These are phyloP conservation scores for Plecotus auritus DNA, from an alignment of 2,113 vertebrate species.

Conservation along the genomic window DNA sequence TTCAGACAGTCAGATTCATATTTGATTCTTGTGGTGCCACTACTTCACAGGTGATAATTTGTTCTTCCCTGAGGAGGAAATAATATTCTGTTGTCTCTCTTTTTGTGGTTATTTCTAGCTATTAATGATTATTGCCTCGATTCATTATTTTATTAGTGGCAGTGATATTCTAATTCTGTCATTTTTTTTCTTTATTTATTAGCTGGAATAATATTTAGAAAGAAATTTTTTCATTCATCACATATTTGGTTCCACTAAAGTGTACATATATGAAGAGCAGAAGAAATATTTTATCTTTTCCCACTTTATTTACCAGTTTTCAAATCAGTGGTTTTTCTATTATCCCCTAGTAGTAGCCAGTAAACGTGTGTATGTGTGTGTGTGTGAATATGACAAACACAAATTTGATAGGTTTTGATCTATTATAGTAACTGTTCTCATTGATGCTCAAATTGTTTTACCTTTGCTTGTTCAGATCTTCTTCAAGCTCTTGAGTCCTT, in stretches of 20 bases:
- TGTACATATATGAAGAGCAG: neutral
- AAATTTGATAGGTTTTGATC: neutral
- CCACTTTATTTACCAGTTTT: neutral
- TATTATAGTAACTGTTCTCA: neutral
- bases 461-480: neutral
- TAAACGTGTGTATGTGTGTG: neutral
- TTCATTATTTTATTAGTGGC: neutral
- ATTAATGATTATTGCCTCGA: neutral
- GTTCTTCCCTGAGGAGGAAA: neutral
- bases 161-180: neutral
- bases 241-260: neutral
- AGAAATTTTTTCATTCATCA: neutral
- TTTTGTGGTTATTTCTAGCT: neutral
- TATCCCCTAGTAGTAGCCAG: neutral
- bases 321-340: neutral
- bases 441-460: neutral
- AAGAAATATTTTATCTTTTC: neutral
- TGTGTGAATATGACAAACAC: neutral
- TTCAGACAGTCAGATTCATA: neutral
- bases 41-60: neutral
- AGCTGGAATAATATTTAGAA: slow-evolving; percentile 13
- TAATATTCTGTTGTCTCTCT: neutral
- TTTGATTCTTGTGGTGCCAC: neutral
- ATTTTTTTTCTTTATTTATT: neutral
- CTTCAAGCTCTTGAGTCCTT: neutral